Evolutionary conservation across 2,797 vertebrate species (phyloP), one percentile per base, ranked within the genome.

Genomic region (Alexandromys oeconomus): DNA sequence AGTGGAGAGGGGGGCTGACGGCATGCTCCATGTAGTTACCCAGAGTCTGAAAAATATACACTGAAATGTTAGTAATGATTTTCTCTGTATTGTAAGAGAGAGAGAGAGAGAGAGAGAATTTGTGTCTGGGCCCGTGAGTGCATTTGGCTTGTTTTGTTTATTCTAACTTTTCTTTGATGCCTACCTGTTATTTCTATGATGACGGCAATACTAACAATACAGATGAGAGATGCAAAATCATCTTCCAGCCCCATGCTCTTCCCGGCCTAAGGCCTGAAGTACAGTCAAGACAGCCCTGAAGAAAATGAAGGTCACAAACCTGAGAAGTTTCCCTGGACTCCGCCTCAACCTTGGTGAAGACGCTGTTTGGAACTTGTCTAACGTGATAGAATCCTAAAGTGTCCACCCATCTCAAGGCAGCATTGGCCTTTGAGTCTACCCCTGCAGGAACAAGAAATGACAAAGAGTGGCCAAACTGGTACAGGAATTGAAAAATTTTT

Each of bases 91-190:
- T 82, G 13, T 27, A 25, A 63, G 61, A 63, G 61, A 63, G 57
- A 59, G 57, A 57, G 19, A 57, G 54, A 19, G 23, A 10, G 61
- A 63, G 61, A 63, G 61, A 63, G 19, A 23, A 59, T 59, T 23
- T 59, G 57, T 59, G 57, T 59, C 57, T 23, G 57, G 7, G 57
- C 57, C 57, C 2, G 7, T 59, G 27, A 29, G 11, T 63, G 29
- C 12, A 29, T 59, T 95, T 78, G 27, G 73, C 74, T 90, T 94
- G 27, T 31, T 79, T 95, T 92, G 37, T 78, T 91, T 92, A 54
- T 54, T 54, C 46, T 59, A 37, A 85, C 37, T 84, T 89, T 89
- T 95, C 79, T 67, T 78, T 61, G 80, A 63, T 78, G 54, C 67
- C 6, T 92, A 48, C 37, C 51, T 77, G 37, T 81, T 73, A n/a